Conservation (phyloP, 2,888 invertebrate species). For the Merodon equestris region DNA sequence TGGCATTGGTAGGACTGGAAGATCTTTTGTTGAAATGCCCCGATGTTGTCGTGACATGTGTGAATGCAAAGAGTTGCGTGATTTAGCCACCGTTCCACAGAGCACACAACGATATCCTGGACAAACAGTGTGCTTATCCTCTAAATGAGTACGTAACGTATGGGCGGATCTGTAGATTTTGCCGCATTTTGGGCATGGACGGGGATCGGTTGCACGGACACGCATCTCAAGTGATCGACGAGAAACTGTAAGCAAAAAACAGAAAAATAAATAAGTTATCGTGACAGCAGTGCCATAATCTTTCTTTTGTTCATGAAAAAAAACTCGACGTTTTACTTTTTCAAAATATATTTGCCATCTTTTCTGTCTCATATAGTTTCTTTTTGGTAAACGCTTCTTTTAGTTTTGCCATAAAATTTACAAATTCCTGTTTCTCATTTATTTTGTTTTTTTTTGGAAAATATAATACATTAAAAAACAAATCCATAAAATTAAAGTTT, state of each 20-base stretch:
- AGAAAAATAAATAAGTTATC: neutral
- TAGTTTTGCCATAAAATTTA: constrained; percentile 65
- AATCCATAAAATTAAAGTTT: constrained; percentile 46
- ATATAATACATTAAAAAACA: constrained; percentile 53
- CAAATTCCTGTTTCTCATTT: constrained; percentile 36
- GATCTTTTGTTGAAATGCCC: constrained; percentile 94
- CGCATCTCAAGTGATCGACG: constrained; percentile 91
- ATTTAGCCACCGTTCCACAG: constrained; percentile 95
- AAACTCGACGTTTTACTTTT: constrained; percentile 47
- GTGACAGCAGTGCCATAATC: neutral
- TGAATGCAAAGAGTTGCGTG: constrained; percentile 93
- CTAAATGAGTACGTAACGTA: constrained; percentile 92
- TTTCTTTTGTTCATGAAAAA: constrained; percentile 19
- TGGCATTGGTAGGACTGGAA: constrained; percentile 95
- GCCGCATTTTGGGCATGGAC: constrained; percentile 95
- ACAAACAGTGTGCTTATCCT: constrained; percentile 95
- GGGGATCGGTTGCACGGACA: constrained; percentile 93
- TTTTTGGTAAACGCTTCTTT: constrained; percentile 56
- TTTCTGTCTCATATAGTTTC: constrained; percentile 50
- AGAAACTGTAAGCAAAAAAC: constrained; percentile 80
- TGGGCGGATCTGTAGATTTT: constrained; percentile 96
- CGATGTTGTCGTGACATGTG: constrained; percentile 97
- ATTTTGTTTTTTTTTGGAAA: constrained; percentile 45
- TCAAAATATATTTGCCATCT: constrained; percentile 70
- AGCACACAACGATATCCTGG: constrained; percentile 94